Percentiles rank a stretch among this genome's conserved stretches.
Conservation (phyloP, 2,113 vertebrate genomes). For the Calidris pugnax region DNA sequence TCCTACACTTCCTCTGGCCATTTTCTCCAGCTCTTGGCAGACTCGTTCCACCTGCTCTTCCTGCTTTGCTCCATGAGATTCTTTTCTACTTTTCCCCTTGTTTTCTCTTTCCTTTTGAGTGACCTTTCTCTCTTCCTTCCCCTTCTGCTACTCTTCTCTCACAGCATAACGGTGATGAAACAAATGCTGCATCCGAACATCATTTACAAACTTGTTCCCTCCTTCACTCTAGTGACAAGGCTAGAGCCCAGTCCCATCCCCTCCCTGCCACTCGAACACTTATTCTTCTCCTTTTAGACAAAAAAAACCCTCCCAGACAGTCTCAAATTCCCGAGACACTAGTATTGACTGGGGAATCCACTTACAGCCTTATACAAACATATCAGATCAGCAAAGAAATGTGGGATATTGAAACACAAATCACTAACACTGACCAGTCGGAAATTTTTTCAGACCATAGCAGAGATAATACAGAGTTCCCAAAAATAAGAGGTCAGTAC, state of each 20-base stretch:
- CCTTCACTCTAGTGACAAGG: background rate
- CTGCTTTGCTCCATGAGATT: background rate
- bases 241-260: background rate
- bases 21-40: background rate
- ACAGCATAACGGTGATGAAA: background rate
- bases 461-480: background rate
- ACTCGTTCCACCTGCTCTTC: background rate
- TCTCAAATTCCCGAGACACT: background rate
- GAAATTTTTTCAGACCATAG: background rate
- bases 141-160: background rate
- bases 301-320: background rate
- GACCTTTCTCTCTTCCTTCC: background rate
- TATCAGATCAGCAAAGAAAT: background rate
- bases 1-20: background rate
- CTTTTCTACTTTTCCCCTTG: background rate
- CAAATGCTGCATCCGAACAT: background rate
- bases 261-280: accelerated
- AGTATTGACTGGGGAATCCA: background rate
- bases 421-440: background rate
- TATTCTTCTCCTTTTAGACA: background rate
- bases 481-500: background rate
- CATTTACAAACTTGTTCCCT: background rate
- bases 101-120: background rate
- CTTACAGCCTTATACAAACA: background rate
- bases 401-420: background rate